Evolutionary conservation across 2,888 invertebrate genomes (phyloP), one percentile per base, ranked within the genome.

Genomic region (Pristionchus fissidentatus): DNA sequence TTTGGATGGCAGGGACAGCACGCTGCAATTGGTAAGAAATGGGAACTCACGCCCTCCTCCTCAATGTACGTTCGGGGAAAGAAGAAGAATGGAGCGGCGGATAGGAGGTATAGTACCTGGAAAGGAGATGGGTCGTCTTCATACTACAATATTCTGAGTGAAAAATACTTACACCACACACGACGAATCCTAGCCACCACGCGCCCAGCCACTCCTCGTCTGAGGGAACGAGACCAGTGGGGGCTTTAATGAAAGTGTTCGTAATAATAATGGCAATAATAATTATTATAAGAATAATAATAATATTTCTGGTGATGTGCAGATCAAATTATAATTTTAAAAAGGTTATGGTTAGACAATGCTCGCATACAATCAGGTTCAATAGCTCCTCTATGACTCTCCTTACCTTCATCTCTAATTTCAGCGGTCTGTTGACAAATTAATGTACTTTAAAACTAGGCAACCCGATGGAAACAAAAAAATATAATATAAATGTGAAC

Each of bases 201-300:
- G 95, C 95, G 32, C 95, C 95, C 66, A 96, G 92, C 95, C 95
- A 95, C 87, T 95, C 93, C 2, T 95, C 95, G 93, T 95, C 95
- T 29, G 62, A 62, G 22, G 62, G 62, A 43, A 81, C 60, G 10
- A 62, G 62, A 46, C 80, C 60, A 41, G 43, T 62, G 3, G 80
- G 80, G n/a, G 62, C 80, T 62, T 7, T 29, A 77, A 57, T 57
- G 1, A 3, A n/a, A n/a, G 26, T 15, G 52, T 10, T 52, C n/a
- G 15, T 52, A 52, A 22, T 52, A 8, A 57, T 22, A 57, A 2
- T 57, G 2, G 5, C 1, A 26, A 57, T 57, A 8, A 22, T 13
- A 13, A 60, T n/a, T 60, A 13, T 60, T n/a, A 8, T 13, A 19
- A 26, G n/a, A 60, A 8, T 19, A 60, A 60, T 10, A 19, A 60